Evolutionary conservation across 2,888 invertebrate genomes (phyloP), one percentile per base, ranked within the genome.

Genomic region (Caenorhabditis imperialis): DNA sequence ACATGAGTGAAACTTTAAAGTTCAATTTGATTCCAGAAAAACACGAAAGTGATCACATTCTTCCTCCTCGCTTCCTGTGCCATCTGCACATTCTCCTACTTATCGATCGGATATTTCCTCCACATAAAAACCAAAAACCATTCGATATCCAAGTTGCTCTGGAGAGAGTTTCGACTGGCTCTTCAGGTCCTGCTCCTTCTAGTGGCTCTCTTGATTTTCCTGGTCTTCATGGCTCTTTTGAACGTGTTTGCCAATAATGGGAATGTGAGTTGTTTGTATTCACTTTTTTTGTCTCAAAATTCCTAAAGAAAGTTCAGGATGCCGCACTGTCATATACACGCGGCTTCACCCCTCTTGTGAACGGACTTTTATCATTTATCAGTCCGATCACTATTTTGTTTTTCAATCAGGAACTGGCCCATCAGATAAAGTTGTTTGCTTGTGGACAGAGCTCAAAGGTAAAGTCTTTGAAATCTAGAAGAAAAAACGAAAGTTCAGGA

Each of bases 311-410:
- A n/a, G n/a, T n/a, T n/a, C n/a, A n/a, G n/a, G n/a, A n/a, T n/a
- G n/a, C n/a, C n/a, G n/a, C n/a, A n/a, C n/a, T n/a, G n/a, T n/a
- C n/a, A n/a, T 53, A 37, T 16, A 40, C 40, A 3, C 35, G 38
- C 7, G 53, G 38, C 18, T 53, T 53, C 12, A 38, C 25, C 25
- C 53, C 53, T 3, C 22, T 53, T n/a, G 53, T 38, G n/a, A 53
- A 53, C 25, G 53, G 53, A 10, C 22, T 37, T 23, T 27, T 53
- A 16, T 53, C 53, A 12, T 53, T 53, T 18, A 53, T 53, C 53
- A 53, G 38, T 14, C 53, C 53, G 5, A 38, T 53, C 40, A 53
- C 53, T 1, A 53, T 53, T n/a, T 20, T 54, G 2, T 10, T 54
- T 2, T 54, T 54, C 20, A 54, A 54, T 27, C 40, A 42, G 14